Percentiles rank a stretch among this genome's conserved stretches.
Evolutionary conservation across 2,888 invertebrate genomes (phyloP).

Genomic region (Ommatoiulus sabulosus): DNA sequence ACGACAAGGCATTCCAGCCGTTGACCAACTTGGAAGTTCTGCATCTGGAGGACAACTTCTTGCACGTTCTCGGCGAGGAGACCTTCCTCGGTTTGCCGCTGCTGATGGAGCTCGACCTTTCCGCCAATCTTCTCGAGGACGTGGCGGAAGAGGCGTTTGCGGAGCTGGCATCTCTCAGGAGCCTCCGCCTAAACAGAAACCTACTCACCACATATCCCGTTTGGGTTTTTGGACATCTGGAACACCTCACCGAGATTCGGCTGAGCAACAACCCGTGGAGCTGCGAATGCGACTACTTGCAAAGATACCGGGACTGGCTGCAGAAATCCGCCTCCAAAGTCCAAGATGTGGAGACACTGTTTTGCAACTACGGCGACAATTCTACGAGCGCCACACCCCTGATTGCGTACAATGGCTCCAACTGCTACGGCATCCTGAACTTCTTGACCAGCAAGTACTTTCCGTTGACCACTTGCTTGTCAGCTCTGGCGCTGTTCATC

Average conservation of each 20-base stretch:
- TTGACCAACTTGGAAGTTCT: neutral
- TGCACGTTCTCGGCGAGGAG: neutral
- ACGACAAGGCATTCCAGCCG: neutral
- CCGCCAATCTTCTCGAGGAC: neutral
- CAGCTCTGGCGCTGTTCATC: constrained; percentile 53
- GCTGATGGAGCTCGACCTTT: neutral
- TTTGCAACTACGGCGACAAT: constrained; percentile 67
- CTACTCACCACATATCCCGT: constrained; percentile 35
- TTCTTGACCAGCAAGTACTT: constrained; percentile 42
- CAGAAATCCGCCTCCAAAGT: constrained; percentile 65
- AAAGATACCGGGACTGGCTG: constrained; percentile 81
- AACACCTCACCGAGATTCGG: neutral
- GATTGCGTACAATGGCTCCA: constrained; percentile 18
- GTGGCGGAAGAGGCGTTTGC: neutral
- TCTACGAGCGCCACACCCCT: constrained; percentile 71
- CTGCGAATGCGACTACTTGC: constrained; percentile 65
- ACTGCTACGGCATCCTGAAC: neutral
- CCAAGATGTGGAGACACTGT: constrained; percentile 7
- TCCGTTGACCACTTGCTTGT: neutral
- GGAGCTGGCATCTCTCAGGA: neutral
- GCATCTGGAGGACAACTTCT: neutral
- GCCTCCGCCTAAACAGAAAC: constrained; percentile 2
- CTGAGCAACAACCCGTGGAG: constrained; percentile 51
- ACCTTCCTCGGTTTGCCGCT: neutral
- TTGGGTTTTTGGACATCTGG: neutral